A percentile compares a stretch with the other conserved stretches of the same genome.
phyloP scores from a whole-genome alignment of 1,140 invertebrate genomes.

The Geopemphigus sp. region DNA sequence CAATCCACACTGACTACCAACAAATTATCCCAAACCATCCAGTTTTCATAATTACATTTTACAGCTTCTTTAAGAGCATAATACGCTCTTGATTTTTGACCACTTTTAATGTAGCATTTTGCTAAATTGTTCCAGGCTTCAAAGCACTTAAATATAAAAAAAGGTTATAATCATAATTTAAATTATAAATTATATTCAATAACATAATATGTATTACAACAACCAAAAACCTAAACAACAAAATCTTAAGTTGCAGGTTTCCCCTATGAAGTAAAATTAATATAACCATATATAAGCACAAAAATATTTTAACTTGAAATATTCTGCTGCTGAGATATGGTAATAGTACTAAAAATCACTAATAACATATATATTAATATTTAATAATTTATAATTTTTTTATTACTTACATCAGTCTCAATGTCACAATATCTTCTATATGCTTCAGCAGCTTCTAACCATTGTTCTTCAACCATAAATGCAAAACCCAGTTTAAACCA shows the following conservation, averaged over 20 bases:
- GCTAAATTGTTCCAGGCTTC: slow-evolving; percentile 98
- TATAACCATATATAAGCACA: slow-evolving; percentile 34
- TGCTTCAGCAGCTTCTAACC: slow-evolving; percentile 76
- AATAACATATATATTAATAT: too few relatives aligned
- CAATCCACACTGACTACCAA: slow-evolving; percentile 78
- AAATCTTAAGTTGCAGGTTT: slow-evolving; percentile 11
- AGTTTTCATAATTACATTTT: slow-evolving; percentile 91
- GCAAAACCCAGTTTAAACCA: slow-evolving; percentile 87
- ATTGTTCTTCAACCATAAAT: slow-evolving; percentile 74
- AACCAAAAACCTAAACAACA: slow-evolving; percentile 42
- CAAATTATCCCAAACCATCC: slow-evolving; percentile 97
- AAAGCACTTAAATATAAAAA: slow-evolving; percentile 65
- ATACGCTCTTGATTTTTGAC: slow-evolving; percentile 82
- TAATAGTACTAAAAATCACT: background rate
- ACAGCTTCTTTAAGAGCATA: slow-evolving; percentile 82
- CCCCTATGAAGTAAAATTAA: slow-evolving; percentile 38
- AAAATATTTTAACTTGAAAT: slow-evolving; percentile 33
- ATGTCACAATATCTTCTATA: slow-evolving; percentile 84
- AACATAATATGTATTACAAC: slow-evolving; percentile 35
- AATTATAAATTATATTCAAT: background rate
- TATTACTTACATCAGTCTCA: slow-evolving; percentile 68
- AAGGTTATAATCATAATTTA: background rate
- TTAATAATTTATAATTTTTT: too few relatives aligned
- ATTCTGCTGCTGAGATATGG: slow-evolving; percentile 1
- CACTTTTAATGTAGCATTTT: slow-evolving; percentile 84